Evolutionary conservation across 1,140 invertebrate genomes (phyloP), one percentile per base, ranked within the genome.

Genomic region (Whitmania pigra): DNA sequence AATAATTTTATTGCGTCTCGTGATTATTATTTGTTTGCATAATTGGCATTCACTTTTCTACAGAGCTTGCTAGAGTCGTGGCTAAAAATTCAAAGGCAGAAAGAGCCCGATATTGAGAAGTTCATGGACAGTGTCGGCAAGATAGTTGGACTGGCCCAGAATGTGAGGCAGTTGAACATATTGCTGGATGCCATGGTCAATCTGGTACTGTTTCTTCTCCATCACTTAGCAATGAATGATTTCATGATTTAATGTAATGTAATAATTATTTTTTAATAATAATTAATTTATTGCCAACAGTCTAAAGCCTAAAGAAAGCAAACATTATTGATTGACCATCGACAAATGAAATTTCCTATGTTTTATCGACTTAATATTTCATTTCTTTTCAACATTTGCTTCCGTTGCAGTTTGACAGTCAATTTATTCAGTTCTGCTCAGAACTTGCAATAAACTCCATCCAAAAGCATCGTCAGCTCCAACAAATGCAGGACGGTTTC

Each of bases 381-480:
- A 63, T 25, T 63, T 63, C 22, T 63, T 63, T 63, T 18, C 57
- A 7, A 11, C 43, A 13, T 49, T 49, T 17, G 15, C 15, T 49
- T 49, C 43, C 13, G n/a, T 49, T 49, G 43, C 69, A 70, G 69
- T 70, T 70, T 53, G 69, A 70, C 31, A 49, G 29, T 2, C 31
- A 70, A 29, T 70, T 70, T 40, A 53, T 70, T 49, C 69, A 70
- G 43, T 70, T 70, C 49, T 70, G 69, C 29, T 49, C 69, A 6
- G 36, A 53, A 27, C 49, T 70, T 20, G 69, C 69, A 27, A 25
- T 70, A 25, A 70, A 40, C 17, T 70, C 69, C 2, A 36, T 70
- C 18, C 29, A 53, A 29, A 70, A 70, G 53, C 13, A 70, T 25
- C 69, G 53, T 22, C 69, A 70, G 20, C 53, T 36, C n/a, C 69